Base-by-base conservation (phyloP, 2,113 vertebrate genomes). In the Lota lota region DNA sequence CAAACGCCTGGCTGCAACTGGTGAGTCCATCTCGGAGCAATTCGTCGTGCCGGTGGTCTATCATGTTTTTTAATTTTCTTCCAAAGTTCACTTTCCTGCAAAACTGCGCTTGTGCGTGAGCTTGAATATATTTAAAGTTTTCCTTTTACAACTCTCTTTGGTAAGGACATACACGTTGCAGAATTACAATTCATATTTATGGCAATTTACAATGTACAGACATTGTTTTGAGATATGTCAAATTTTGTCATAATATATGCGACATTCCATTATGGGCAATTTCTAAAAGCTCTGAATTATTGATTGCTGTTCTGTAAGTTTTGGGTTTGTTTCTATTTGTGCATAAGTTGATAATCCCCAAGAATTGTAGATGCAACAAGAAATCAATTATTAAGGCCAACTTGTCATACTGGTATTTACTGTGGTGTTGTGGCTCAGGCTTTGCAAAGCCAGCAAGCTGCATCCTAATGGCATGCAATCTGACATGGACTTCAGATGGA, bases 1-100 rank as follows among this genome's bases (percentile, higher is more conserved):
- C 94, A 63, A 95, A 95, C 22, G 93, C 93, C 21, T 96, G 95
- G 94, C 88, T 95, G 72, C 94, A 96, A 75, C 87, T 96, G 94
- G 95, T 96, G 87, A 75, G 93, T 92, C 82, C 77, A 17, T 53
- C 22, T 18, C 63, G 33, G 21, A 12, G 62, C 36, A 28, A n/a
- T 51, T 22, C 69, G 3, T n/a, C 67, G 16, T 68, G 64, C 69
- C 18, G 75, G 73, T 56, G 18, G n/a, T 21, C 33, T 16, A 22
- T 28, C 22, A 68, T 67, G 61, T 70, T 63, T 69, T 68, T 14
- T 8, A 33, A 33, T 33, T 33, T 33, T 33, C 28, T 33, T 6
- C 7, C 28, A 33, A 6, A 33, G 28, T 33, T 33, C 28, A 33
- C 28, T 33, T 33, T 33, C 4, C 28, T 4, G 28, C 28, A 33